phyloP scores from a whole-genome alignment of 2,113 vertebrate genomes.

The Tichodroma muraria region DNA sequence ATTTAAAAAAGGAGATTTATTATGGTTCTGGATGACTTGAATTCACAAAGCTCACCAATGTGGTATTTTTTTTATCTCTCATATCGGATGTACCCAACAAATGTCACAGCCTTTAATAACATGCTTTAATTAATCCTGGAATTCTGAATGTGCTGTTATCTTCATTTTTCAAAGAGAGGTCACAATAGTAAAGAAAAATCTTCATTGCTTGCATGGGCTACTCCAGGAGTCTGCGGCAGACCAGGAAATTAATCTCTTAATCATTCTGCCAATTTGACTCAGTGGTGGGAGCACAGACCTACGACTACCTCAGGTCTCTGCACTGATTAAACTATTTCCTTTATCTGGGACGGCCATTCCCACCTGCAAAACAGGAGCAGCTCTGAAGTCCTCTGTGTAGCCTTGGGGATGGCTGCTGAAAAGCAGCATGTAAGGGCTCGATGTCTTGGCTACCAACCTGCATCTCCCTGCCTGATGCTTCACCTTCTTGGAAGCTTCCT shows the following conservation, averaged over 20 bases:
- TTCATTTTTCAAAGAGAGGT: neutral
- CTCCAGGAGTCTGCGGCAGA: neutral
- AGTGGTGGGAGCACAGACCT: neutral
- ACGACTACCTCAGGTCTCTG: neutral
- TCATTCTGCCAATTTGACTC: neutral
- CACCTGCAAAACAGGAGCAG: neutral
- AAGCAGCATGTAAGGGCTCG: accelerated
- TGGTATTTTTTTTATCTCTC: neutral
- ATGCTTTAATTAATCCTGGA: slow-evolving; percentile 18
- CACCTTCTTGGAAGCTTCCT: neutral
- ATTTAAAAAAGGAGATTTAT: neutral
- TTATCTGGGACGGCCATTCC: neutral
- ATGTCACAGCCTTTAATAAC: slow-evolving; percentile 19
- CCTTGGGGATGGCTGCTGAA: neutral
- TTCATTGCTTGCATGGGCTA: neutral
- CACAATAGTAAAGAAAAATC: neutral
- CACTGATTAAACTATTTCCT: neutral
- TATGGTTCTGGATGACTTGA: neutral
- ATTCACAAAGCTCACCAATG: neutral
- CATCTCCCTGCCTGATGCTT: neutral
- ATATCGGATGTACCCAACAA: neutral
- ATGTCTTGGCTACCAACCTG: accelerated
- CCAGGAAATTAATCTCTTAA: slow-evolving; percentile 22
- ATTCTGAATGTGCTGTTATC: neutral
- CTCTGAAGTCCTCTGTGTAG: neutral